Conservation (phyloP, 2,888 invertebrate genomes). For the Diogma glabrata region DNA sequence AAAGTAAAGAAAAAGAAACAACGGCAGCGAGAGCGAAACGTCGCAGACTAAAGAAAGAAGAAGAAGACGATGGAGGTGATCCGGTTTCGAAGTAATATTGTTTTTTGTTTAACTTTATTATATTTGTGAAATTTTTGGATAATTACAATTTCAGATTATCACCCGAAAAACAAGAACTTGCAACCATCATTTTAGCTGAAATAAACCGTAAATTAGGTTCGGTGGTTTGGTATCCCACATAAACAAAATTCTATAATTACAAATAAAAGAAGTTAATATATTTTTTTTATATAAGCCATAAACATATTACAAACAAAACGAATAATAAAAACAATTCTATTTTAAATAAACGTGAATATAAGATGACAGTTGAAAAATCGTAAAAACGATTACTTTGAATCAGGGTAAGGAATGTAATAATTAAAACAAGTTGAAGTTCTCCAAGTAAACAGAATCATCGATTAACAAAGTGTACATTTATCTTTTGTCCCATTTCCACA, state of each 20-base stretch:
- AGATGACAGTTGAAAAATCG: too few relatives aligned
- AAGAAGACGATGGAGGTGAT: conserved; percentile 37
- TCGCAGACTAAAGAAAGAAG: conserved; percentile 33
- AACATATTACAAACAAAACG: too few relatives aligned
- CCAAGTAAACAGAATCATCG: too few relatives aligned
- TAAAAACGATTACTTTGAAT: background rate
- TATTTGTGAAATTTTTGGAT: background rate
- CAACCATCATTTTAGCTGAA: conserved; percentile 62
- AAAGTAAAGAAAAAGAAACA: conserved; percentile 40
- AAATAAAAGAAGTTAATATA: conserved; percentile 5
- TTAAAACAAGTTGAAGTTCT: background rate
- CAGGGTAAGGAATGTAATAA: background rate
- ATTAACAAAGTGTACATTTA: conserved; percentile 3
- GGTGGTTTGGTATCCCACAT: conserved; percentile 56
- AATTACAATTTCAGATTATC: conserved; percentile 27
- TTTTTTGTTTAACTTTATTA: background rate
- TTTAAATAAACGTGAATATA: too few relatives aligned
- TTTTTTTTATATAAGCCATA: background rate
- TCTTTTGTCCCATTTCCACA: conserved; percentile 7
- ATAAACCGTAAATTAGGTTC: conserved; percentile 65
- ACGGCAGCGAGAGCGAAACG: conserved; percentile 28
- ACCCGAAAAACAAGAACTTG: conserved; percentile 57
- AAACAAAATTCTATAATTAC: background rate
- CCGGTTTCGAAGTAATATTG: conserved; percentile 22
- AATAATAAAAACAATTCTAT: too few relatives aligned